phyloP scores from a whole-genome alignment of 2,113 vertebrate species.

The Cercocebus atys region DNA sequence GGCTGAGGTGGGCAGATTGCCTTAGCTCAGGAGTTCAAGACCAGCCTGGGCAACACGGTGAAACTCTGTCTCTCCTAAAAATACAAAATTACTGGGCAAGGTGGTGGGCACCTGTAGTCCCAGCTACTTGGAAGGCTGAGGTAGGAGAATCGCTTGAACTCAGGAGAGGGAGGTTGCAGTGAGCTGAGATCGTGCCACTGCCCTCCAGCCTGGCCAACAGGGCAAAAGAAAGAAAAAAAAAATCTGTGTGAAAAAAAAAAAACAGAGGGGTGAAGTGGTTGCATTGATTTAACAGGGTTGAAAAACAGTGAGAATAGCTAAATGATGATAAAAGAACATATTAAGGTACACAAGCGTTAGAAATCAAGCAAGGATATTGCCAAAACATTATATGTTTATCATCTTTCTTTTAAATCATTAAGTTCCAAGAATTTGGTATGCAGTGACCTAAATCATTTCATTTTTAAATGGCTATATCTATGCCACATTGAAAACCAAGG shows the following conservation, averaged over 20 bases:
- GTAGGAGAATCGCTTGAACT: no score
- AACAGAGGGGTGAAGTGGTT: not conserved
- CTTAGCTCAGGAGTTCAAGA: no score
- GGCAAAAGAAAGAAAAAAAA: no score
- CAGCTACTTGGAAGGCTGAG: no score
- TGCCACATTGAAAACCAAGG: accelerated
- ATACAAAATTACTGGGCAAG: no score
- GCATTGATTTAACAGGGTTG: not conserved
- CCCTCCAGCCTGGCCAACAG: no score
- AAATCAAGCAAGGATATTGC: not conserved
- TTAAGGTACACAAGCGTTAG: not conserved
- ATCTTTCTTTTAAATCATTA: not conserved
- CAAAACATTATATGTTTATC: not conserved
- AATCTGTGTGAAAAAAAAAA: not conserved
- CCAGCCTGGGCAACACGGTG: no score
- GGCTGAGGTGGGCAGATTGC: no score
- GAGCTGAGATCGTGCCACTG: accelerated
- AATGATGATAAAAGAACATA: not conserved
- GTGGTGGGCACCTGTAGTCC: no score
- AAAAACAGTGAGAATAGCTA: not conserved
- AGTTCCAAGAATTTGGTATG: accelerated
- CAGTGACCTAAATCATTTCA: not conserved
- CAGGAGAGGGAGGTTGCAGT: no score
- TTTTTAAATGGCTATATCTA: not conserved
- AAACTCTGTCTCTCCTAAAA: no score